Evolutionary conservation across 2,113 vertebrate species (phyloP), one percentile per base, ranked within the genome.

Genomic region (Lampris incognitus): DNA sequence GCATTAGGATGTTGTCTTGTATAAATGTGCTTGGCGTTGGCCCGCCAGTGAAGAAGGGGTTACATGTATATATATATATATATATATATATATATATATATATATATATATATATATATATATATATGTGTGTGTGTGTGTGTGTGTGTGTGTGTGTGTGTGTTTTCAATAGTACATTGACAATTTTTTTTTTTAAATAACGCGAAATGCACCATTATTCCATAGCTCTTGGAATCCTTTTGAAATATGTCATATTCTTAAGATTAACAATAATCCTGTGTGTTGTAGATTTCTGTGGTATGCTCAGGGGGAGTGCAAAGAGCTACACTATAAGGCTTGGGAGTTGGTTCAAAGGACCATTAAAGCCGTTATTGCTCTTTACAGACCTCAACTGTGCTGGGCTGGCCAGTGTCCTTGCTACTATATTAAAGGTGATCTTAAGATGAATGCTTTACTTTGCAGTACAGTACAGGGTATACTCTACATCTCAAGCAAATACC

Each of bases 271-370:
- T 72, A 48, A 78, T 68, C 54, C 66, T 46, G 44, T 72, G 54
- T 66, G 48, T 13, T 79, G 24, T 10, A 64, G 46, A 1, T 37
- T 52, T 59, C 59, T 84, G 24, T 46, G 13, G 54, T 74, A 40
- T 62, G 5, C 54, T 3, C 59, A 79, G 74, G 41, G 56, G 38
- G 60, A 51, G 39, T 60, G 42, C 54, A 67, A 58, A 50, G 69
- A 71, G 64, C 37, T 36, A 0, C 2, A 59, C 56, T 24, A 46
- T 59, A 51, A 62, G 72, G 73, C 65, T 44, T 74, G 44, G 9
- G 82, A 66, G 44, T 2, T 13, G 54, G 75, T 88, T 90, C 82
- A 88, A 85, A 83, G 75, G 40, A 54, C 48, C 68, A 81, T 84
- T 65, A 87, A 73, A 83, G 55, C 6, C 64, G 76, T 82, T 63